Percentiles rank a stretch among this genome's conserved stretches.
Conservation (phyloP, 2,888 invertebrate genomes). For the Apamea monoglypha region DNA sequence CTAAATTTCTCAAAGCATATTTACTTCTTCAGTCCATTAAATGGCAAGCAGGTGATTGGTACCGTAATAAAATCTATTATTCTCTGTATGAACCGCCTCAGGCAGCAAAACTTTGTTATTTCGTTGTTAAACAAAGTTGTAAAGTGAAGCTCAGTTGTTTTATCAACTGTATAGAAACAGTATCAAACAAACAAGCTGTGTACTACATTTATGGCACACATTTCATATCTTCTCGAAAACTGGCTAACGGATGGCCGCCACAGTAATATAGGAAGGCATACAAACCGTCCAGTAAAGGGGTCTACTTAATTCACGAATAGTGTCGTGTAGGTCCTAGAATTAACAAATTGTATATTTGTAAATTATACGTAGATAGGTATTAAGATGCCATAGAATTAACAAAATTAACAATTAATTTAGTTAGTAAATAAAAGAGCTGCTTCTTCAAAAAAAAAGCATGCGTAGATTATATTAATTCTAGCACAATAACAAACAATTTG, state of each 20-base stretch:
- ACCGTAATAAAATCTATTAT: slow-evolving; percentile 44
- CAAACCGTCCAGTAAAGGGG: not conserved
- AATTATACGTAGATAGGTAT: not conserved
- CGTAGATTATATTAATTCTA: slow-evolving; percentile 24
- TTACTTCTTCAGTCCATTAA: not conserved
- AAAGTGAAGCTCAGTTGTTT: slow-evolving; percentile 54
- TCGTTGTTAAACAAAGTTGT: slow-evolving; percentile 53
- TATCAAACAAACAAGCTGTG: slow-evolving; percentile 40
- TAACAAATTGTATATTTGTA: not conserved
- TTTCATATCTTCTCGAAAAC: slow-evolving; percentile 44
- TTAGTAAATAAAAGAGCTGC: not conserved
- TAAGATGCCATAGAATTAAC: not conserved
- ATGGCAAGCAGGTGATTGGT: slow-evolving; percentile 22
- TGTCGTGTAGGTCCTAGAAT: not conserved
- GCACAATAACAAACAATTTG: slow-evolving; percentile 25
- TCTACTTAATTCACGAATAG: not conserved
- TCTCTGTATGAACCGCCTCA: slow-evolving; percentile 26
- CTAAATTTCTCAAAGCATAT: not conserved
- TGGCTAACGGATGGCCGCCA: slow-evolving; percentile 1
- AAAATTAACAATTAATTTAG: not conserved
- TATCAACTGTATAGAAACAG: slow-evolving; percentile 52
- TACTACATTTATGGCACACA: slow-evolving; percentile 37
- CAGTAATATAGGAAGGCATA: not conserved
- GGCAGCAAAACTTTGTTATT: slow-evolving; percentile 39
- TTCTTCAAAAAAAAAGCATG: slow-evolving; percentile 13